Percentiles rank a stretch among this genome's conserved stretches.
Evolutionary conservation across 2,888 invertebrate species (phyloP).

Genomic region (Chesias legatella): DNA sequence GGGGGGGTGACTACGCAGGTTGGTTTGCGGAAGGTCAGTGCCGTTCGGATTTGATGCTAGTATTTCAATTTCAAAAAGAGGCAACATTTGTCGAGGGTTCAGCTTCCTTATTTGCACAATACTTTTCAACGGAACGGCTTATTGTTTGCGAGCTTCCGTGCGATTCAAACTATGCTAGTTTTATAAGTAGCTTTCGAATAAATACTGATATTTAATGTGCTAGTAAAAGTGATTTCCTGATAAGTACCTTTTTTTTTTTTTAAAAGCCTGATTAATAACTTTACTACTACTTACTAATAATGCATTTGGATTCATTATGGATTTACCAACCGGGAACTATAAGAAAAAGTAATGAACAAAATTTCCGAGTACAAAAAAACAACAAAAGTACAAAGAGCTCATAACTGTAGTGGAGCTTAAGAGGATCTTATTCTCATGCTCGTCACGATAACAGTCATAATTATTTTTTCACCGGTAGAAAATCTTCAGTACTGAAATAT

Average conservation of each 20-base stretch:
- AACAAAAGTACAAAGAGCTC: slow-evolving; percentile 46
- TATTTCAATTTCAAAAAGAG: slow-evolving; percentile 54
- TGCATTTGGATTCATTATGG: slow-evolving; percentile 16
- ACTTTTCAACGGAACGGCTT: slow-evolving; percentile 63
- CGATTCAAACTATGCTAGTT: slow-evolving; percentile 28
- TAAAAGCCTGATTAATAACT: too few relatives aligned
- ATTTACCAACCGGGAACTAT: slow-evolving; percentile 13
- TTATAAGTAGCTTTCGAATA: slow-evolving; percentile 20
- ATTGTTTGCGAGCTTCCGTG: slow-evolving; percentile 53
- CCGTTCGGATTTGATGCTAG: slow-evolving; percentile 38
- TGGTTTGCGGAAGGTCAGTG: slow-evolving; percentile 54
- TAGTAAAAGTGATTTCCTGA: too few relatives aligned
- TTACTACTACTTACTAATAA: too few relatives aligned
- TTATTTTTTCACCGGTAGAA: slow-evolving; percentile 5
- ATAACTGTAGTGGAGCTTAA: slow-evolving; percentile 45
- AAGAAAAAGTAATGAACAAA: slow-evolving; percentile 28
- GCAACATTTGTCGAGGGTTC: slow-evolving; percentile 56
- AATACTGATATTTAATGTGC: slow-evolving; percentile 13
- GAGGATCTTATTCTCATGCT: slow-evolving; percentile 52
- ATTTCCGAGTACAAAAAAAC: slow-evolving; percentile 38
- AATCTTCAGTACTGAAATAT: too few relatives aligned
- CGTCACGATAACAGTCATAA: slow-evolving; percentile 41
- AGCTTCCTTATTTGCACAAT: slow-evolving; percentile 67
- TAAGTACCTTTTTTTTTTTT: too few relatives aligned
- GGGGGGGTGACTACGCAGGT: slow-evolving; percentile 25